Evolutionary conservation across 1,140 invertebrate species (phyloP).

Genomic region (Aphis gossypii): DNA sequence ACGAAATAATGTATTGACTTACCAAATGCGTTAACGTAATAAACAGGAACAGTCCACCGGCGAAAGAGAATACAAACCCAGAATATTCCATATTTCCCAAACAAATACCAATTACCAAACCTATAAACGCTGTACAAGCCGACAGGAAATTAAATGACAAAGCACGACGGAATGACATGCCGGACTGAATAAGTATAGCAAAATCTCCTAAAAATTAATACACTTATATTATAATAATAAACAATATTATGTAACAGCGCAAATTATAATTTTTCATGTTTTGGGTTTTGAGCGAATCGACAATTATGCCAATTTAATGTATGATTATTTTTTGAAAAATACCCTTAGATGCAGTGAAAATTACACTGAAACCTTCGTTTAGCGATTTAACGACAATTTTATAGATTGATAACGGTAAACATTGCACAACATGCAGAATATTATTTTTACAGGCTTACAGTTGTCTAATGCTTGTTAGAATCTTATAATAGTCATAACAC

Average conservation of each 20-base stretch:
- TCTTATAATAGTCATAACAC: not conserved
- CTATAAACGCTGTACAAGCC: conserved; percentile 77
- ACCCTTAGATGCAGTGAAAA: not conserved
- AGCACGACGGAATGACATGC: conserved; percentile 75
- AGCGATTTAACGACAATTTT: not conserved
- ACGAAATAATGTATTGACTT: conserved; percentile 54
- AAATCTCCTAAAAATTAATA: conserved; percentile 72
- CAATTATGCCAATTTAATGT: not conserved
- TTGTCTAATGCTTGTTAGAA: not conserved
- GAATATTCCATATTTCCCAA: conserved; percentile 75
- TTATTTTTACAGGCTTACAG: too few relatives aligned
- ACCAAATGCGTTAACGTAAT: conserved; percentile 83
- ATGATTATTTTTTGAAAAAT: not conserved
- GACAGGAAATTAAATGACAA: conserved; percentile 78
- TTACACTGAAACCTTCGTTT: not conserved
- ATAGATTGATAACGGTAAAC: not conserved
- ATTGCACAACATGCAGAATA: not conserved
- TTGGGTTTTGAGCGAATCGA: not conserved
- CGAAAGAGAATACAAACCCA: conserved; percentile 80
- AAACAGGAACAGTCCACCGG: conserved; percentile 82
- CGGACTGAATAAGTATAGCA: conserved; percentile 78
- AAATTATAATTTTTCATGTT: not conserved
- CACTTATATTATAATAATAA: not conserved
- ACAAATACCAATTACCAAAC: conserved; percentile 76
- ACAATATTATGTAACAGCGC: not conserved